phyloP scores from a whole-genome alignment of 2,888 invertebrate species.

The Macrophya alboannulata region DNA sequence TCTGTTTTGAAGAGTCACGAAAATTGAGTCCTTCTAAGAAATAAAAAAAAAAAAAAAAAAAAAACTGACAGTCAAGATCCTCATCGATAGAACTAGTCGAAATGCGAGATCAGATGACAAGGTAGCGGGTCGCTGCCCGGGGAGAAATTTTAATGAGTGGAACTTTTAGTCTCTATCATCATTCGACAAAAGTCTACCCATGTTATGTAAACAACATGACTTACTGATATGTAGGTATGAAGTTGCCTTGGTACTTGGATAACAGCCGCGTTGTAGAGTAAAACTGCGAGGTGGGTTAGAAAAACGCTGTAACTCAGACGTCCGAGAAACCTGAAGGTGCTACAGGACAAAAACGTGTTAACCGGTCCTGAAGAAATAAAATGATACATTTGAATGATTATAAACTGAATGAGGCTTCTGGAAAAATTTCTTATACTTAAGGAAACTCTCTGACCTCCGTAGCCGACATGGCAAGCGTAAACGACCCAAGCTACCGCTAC shows the following conservation, averaged over 20 bases:
- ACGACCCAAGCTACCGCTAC: constrained; percentile 80
- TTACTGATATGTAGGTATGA: constrained; percentile 54
- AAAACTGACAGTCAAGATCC: neutral
- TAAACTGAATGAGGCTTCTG: neutral
- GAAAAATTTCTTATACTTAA: neutral
- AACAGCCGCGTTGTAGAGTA: constrained; percentile 71
- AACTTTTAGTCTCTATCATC: neutral
- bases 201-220: neutral
- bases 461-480: constrained; percentile 80
- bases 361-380: constrained; percentile 36
- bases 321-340: constrained; percentile 69
- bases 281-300: constrained; percentile 74
- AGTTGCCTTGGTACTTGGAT: constrained; percentile 69
- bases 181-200: neutral
- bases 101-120: neutral
- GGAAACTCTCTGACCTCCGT: constrained; percentile 76
- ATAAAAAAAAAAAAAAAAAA: too few relatives aligned
- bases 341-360: constrained; percentile 53
- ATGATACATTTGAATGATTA: neutral
- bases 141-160: constrained; percentile 30
- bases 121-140: neutral
- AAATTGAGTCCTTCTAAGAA: neutral
- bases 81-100: neutral
- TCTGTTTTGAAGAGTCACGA: neutral
- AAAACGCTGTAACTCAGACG: constrained; percentile 76